Evolutionary conservation across 2,113 vertebrate genomes (phyloP).

Genomic region (Podilymbus podiceps): DNA sequence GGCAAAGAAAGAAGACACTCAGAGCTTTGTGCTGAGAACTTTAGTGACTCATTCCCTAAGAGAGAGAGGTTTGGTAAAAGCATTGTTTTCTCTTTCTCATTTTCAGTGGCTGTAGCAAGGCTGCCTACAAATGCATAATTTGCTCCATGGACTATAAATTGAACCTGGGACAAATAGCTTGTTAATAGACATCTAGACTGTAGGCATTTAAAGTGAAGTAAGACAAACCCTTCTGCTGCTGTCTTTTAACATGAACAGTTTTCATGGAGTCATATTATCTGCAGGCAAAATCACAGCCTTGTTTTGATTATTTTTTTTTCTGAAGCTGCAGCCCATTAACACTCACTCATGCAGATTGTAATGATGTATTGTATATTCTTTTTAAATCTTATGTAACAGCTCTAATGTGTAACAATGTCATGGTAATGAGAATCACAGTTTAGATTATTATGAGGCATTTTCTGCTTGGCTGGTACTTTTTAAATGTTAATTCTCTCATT

Average conservation of each 20-base stretch:
- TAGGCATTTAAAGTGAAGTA: neutral
- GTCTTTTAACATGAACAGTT: neutral
- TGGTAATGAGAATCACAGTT: conserved; percentile 30
- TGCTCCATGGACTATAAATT: neutral
- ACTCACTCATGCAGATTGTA: conserved; percentile 9
- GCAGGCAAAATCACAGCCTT: conserved; percentile 22
- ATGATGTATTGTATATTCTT: conserved; percentile 14
- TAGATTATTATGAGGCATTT: neutral
- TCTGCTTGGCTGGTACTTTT: neutral
- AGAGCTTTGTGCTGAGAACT: neutral
- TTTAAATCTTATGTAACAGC: conserved; percentile 26
- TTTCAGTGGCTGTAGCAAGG: neutral
- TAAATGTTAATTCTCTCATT: conserved; percentile 9
- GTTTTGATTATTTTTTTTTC: conserved; percentile 11
- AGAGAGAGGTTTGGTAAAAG: neutral
- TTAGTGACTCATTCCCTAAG: neutral
- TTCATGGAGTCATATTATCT: neutral
- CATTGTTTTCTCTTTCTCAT: neutral
- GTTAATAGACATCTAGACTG: neutral
- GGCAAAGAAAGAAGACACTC: neutral
- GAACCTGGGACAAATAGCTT: neutral
- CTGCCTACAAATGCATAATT: neutral
- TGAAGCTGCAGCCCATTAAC: conserved; percentile 34
- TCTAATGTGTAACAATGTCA: conserved; percentile 11
- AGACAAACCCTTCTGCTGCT: neutral